Percentiles rank a stretch among this genome's conserved stretches.
phyloP scores from a whole-genome alignment of 2,797 vertebrate species.

The Rhabdomys pumilio region DNA sequence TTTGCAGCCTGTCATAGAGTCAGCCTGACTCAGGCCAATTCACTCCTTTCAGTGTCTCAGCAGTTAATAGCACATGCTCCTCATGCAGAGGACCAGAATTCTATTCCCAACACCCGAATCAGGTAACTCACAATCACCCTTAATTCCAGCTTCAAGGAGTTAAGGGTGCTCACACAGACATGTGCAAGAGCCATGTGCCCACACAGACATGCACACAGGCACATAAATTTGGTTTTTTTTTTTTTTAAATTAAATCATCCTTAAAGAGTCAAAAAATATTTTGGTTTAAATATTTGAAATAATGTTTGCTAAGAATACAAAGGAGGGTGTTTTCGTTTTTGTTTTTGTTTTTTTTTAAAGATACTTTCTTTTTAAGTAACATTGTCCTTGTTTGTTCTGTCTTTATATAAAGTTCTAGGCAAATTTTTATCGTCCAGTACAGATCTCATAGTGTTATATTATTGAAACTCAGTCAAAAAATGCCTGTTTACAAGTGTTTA shows the following conservation, averaged over 20 bases:
- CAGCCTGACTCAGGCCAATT: background rate
- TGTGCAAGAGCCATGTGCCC: background rate
- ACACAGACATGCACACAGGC: background rate
- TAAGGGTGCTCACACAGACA: background rate
- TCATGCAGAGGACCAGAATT: background rate
- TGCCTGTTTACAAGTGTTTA: constrained; percentile 77
- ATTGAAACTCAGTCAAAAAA: constrained; percentile 64
- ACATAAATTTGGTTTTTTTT: background rate
- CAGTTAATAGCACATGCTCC: background rate
- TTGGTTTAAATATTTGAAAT: constrained; percentile 37
- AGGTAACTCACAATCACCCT: background rate
- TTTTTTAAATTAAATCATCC: background rate
- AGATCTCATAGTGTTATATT: constrained; percentile 64
- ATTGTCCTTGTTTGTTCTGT: constrained; percentile 4
- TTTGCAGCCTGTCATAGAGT: background rate
- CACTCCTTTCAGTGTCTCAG: background rate
- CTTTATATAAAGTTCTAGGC: constrained; percentile 48
- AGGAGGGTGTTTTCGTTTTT: background rate
- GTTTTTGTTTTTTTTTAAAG: background rate
- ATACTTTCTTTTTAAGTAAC: background rate
- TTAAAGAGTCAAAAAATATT: constrained; percentile 34
- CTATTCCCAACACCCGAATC: too few relatives aligned
- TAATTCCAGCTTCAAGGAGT: background rate
- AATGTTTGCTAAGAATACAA: constrained; percentile 54
- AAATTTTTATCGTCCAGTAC: constrained; percentile 69